phyloP scores from a whole-genome alignment of 1,140 invertebrate genomes.

The Pogonus chalceus region DNA sequence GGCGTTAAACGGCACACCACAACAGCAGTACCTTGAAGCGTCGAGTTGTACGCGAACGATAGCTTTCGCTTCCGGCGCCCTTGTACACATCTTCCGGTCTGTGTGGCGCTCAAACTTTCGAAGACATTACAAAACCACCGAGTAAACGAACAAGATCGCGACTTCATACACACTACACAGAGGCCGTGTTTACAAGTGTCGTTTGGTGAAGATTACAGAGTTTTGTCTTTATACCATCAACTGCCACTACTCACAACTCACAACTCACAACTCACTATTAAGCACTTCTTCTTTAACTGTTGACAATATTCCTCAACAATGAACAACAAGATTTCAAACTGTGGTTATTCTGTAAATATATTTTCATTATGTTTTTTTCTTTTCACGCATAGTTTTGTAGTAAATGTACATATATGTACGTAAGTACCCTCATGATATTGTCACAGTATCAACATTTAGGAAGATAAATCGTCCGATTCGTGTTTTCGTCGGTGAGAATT shows the following conservation, averaged over 20 bases:
- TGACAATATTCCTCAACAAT: no score
- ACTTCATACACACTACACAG: not conserved
- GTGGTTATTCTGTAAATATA: no score
- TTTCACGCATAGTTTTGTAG: no score
- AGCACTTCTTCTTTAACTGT: no score
- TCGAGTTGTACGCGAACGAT: no score
- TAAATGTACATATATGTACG: no score
- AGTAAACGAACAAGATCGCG: slow-evolving; percentile 3
- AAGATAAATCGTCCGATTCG: not conserved
- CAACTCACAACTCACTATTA: no score
- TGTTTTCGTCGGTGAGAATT: not conserved
- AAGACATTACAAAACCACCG: slow-evolving; percentile 3
- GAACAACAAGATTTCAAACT: no score
- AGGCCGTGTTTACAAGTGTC: slow-evolving; percentile 1
- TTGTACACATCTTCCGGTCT: slow-evolving; percentile 3
- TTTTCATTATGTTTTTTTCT: no score
- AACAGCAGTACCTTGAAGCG: no score
- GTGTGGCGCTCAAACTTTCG: slow-evolving; percentile 3
- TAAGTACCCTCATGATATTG: not conserved
- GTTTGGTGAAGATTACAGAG: not conserved
- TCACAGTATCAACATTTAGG: not conserved
- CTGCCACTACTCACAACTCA: no score
- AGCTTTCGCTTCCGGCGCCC: slow-evolving; percentile 2
- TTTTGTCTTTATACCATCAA: not conserved
- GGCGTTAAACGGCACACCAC: no score